A percentile compares a stretch with the other conserved stretches of the same genome.
phyloP scores from a whole-genome alignment of 2,797 vertebrate genomes.

The Crax fasciolata region DNA sequence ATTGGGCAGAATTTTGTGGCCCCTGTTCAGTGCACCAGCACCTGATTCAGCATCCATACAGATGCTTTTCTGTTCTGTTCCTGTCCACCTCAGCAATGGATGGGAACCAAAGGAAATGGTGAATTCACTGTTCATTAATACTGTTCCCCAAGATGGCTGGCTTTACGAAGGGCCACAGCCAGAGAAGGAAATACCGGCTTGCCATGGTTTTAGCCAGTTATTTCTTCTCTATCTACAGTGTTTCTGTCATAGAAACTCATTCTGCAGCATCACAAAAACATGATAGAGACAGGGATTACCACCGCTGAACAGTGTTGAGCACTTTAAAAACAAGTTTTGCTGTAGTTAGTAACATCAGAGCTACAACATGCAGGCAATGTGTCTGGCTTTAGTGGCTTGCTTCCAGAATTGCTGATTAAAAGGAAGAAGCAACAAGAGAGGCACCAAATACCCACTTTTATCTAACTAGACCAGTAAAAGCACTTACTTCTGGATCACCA shows the following conservation, averaged over 20 bases:
- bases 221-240: neutral
- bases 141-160: neutral
- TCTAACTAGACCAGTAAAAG: slow-evolving; percentile 43
- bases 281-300: neutral
- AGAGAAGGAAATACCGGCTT: neutral
- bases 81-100: neutral
- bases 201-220: neutral
- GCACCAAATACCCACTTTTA: slow-evolving; percentile 57
- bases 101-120: fast-evolving
- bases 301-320: neutral
- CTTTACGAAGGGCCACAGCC: neutral
- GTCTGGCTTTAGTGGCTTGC: slow-evolving; percentile 29
- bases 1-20: neutral
- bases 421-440: slow-evolving; percentile 48
- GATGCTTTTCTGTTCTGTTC: neutral
- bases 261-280: neutral
- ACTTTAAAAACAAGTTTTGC: slow-evolving; percentile 42
- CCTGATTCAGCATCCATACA: neutral
- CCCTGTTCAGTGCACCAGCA: neutral
- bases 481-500: slow-evolving; percentile 38
- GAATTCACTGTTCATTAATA: fast-evolving
- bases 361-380: neutral
- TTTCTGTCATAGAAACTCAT: neutral
- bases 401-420: slow-evolving; percentile 59
- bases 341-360: slow-evolving; percentile 28